Percentiles rank a stretch among this genome's conserved stretches.
Evolutionary conservation across 2,113 vertebrate species (phyloP).

Genomic region (Eupsittula cactorum): DNA sequence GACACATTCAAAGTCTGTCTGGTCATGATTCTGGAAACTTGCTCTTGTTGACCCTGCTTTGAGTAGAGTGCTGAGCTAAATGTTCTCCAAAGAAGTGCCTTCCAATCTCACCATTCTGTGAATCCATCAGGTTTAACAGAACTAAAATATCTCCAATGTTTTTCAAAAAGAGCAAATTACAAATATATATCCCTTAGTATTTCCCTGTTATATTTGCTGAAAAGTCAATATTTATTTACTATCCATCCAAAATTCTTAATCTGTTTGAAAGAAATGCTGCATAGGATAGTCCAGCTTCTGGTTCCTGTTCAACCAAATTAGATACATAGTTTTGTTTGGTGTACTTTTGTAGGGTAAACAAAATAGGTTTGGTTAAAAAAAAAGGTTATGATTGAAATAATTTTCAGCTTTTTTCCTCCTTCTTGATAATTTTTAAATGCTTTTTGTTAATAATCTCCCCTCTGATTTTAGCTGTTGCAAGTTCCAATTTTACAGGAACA

Average conservation of each 20-base stretch:
- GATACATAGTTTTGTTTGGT: not conserved
- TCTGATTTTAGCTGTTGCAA: constrained; percentile 33
- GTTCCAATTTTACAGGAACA: constrained; percentile 23
- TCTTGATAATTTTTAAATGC: not conserved
- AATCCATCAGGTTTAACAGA: not conserved
- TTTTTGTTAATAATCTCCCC: constrained; percentile 16
- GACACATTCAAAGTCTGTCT: not conserved
- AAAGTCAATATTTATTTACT: not conserved
- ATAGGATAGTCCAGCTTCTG: not conserved
- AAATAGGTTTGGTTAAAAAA: not conserved
- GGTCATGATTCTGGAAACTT: not conserved
- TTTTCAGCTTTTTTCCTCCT: not conserved
- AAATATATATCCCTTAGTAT: not conserved
- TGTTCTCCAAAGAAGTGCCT: not conserved
- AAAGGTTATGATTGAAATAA: not conserved
- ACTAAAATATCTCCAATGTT: not conserved
- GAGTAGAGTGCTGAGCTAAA: not conserved
- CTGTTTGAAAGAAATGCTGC: not conserved
- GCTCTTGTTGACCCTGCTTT: not conserved
- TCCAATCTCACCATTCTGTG: not conserved
- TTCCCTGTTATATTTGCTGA: not conserved
- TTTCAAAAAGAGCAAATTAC: not conserved
- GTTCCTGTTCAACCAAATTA: not conserved
- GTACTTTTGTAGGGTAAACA: not conserved
- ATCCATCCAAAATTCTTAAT: not conserved